These are phyloP conservation scores for Xiphydria camelus DNA, from an alignment of 2,888 invertebrate genomes.

Conservation along the genomic window DNA sequence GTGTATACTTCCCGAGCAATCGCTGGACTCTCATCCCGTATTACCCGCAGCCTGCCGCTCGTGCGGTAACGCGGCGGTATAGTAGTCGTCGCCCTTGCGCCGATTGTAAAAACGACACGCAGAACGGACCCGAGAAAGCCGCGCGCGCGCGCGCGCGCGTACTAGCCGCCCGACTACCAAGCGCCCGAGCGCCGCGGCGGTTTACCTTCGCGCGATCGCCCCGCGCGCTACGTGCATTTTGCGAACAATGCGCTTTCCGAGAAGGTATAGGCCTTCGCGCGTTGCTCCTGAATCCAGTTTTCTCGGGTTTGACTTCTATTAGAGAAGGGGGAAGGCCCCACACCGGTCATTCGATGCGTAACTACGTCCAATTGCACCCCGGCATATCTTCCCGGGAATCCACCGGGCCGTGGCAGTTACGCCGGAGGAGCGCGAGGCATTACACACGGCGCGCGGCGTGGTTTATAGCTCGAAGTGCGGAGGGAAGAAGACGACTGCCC, in stretches of 20 bases:
- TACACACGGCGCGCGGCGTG: slow-evolving; percentile 25
- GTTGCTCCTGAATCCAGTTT: slow-evolving; percentile 36
- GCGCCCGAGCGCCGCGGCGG: not conserved
- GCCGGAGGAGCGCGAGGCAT: slow-evolving; percentile 19
- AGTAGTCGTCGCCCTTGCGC: too few relatives aligned
- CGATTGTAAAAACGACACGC: too few relatives aligned
- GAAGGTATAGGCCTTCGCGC: slow-evolving; percentile 35
- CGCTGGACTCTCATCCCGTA: too few relatives aligned
- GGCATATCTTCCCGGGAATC: slow-evolving; percentile 30
- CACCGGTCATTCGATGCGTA: slow-evolving; percentile 36
- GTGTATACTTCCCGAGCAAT: too few relatives aligned
- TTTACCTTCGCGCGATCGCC: not conserved
- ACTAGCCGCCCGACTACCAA: not conserved
- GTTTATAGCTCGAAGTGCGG: slow-evolving; percentile 39
- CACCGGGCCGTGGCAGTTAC: slow-evolving; percentile 14
- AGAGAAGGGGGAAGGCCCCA: too few relatives aligned
- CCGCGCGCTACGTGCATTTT: slow-evolving; percentile 24
- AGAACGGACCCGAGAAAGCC: too few relatives aligned
- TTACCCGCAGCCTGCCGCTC: too few relatives aligned
- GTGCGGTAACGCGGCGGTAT: too few relatives aligned
- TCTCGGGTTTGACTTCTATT: slow-evolving; percentile 26
- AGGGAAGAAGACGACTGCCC: slow-evolving; percentile 3
- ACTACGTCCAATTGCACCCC: slow-evolving; percentile 44
- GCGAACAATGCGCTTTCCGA: slow-evolving; percentile 30
- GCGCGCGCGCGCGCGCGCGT: not conserved